Base-by-base conservation (phyloP, 2,113 vertebrate genomes). In the Toxotes jaculatrix region DNA sequence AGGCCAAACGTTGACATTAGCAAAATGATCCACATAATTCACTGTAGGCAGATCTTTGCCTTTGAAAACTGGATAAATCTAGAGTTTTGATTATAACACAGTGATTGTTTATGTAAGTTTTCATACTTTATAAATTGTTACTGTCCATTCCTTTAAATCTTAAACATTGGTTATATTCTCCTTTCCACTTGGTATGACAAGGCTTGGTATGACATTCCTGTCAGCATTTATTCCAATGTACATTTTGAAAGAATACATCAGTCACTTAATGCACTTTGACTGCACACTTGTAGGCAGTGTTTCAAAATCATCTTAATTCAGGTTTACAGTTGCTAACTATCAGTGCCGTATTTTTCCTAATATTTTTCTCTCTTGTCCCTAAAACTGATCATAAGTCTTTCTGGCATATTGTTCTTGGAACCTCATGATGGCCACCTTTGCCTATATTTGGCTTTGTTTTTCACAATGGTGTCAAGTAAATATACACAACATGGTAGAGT, bases 391-490 rank as follows among this genome's bases (percentile, higher is more conserved):
- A 14, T 49, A 17, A 49, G 10, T 56, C 45, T 14, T 7, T 13
- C 13, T 59, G 6, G 3, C 31, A 8, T 56, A 45, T 63, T 75
- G 4, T 49, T 85, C 16, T 17, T n/a, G 14, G 38, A 77, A 12
- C 31, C 14, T 63, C 2, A 55, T 17, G 14, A 4, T 51, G 13
- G 3, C 13, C 32, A 42, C 62, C 60, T 68, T 45, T 49, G 12
- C 12, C 31, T 56, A 1, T 34, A 27, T 74, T 68, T 74, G 32
- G 17, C 27, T 9, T 40, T 36, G 4, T 64, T 60, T 64, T 57
- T 27, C 13, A 11, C 36, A 31, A 19, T 21, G 38, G 34, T 68
- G 77, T 60, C 31, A 61, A 36, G 51, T 72, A 53, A 66, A 85
- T 69, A 47, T 11, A 67, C 40, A 65, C 56, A 21, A 55, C 19